Evolutionary conservation across 2,113 vertebrate genomes (phyloP), one percentile per base, ranked within the genome.

Genomic region (Eclectus roratus): DNA sequence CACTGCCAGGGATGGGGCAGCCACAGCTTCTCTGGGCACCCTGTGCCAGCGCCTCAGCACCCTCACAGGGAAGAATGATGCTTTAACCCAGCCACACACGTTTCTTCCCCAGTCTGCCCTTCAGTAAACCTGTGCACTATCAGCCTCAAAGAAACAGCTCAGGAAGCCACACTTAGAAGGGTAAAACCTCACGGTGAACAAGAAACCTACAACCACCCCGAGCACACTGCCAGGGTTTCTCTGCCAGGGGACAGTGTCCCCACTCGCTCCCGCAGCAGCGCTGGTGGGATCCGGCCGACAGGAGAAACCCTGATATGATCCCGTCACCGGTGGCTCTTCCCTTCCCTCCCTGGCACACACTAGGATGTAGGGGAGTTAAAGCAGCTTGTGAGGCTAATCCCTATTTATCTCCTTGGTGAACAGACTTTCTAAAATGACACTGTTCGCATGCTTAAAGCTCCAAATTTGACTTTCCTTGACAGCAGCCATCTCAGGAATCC

Each of bases 381-480:
- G 84, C 89, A 91, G 94, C 87, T 89, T 88, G 86, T 17, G 84
- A 81, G 66, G 91, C 84, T 96, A 89, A 96, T 92, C 86, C 89
- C 78, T 85, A 61, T 89, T 97, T 94, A 96, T 94, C 91, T 94
- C 65, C 87, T 61, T 61, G 81, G 84, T 87, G 93, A 96, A 91
- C 94, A 91, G 91, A 87, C 94, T 94, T 91, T 93, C 92, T 52
- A 82, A 94, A 96, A 94, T 82, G 93, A 92, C 93, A 95, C 96
- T 61, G 81, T 77, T 94, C 58, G 2, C 95, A 91, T 85, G 89
- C 91, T 89, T 89, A 94, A 93, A 94, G 94, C 95, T 92, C 95
- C 78, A 56, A 89, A 88, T 94, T 92, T 96, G 93, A 96, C 94
- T 94, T 97, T 96, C 87, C 87, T 94, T 96, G 94, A 94, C 95